phyloP scores from a whole-genome alignment of 1,140 invertebrate genomes.

The Orchesella cincta region DNA sequence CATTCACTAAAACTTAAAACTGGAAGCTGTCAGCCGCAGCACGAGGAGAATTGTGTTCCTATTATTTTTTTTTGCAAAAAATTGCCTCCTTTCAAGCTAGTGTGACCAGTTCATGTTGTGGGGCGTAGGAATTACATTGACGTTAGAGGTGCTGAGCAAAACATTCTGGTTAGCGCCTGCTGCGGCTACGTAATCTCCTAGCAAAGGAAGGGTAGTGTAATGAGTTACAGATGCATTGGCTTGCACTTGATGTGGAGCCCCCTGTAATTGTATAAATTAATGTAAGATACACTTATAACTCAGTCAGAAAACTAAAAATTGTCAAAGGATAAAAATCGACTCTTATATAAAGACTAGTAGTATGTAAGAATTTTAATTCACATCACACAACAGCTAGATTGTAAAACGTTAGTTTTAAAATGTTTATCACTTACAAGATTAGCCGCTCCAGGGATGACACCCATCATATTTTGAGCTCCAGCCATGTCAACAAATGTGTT shows the following conservation, averaged over 20 bases:
- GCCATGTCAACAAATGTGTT: slow-evolving; percentile 40
- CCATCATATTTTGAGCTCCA: slow-evolving; percentile 31
- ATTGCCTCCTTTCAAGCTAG: slow-evolving; percentile 6
- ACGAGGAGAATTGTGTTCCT: neutral
- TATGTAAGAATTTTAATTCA: neutral
- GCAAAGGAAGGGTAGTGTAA: slow-evolving; percentile 42
- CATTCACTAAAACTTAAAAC: slow-evolving; percentile 20
- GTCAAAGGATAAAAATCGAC: no score
- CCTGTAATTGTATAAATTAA: slow-evolving; percentile 37
- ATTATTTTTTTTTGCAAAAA: neutral
- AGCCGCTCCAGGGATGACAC: slow-evolving; percentile 29
- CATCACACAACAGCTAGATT: neutral
- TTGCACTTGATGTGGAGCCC: slow-evolving; percentile 31
- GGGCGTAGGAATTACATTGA: slow-evolving; percentile 37
- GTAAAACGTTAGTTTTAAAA: neutral
- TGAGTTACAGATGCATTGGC: slow-evolving; percentile 43
- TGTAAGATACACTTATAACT: neutral
- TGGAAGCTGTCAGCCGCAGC: neutral
- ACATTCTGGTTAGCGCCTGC: slow-evolving; percentile 40
- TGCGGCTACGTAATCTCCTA: slow-evolving; percentile 44
- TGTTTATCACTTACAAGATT: slow-evolving; percentile 13
- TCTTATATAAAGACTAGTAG: neutral
- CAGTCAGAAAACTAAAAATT: neutral
- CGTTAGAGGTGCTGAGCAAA: slow-evolving; percentile 48
- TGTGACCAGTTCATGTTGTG: slow-evolving; percentile 46